Evolutionary conservation across 2,113 vertebrate species (phyloP).

Genomic region (Rousettus leschenaultii): DNA sequence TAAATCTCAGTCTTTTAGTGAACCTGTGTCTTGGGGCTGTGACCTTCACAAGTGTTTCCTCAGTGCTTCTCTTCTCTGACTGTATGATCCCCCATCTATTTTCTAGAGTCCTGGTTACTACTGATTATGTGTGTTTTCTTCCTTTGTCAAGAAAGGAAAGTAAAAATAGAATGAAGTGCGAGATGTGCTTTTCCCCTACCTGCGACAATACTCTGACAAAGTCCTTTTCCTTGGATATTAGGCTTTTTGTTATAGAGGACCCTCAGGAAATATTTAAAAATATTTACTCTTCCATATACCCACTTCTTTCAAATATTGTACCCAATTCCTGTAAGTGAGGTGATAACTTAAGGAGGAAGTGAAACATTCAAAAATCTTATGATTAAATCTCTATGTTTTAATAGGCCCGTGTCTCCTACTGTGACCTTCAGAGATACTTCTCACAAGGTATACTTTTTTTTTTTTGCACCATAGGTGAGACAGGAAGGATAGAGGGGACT

Average conservation of each 20-base stretch:
- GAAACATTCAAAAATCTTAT: background rate
- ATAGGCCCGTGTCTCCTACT: background rate
- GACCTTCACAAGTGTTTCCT: background rate
- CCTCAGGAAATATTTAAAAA: background rate
- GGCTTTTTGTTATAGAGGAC: background rate
- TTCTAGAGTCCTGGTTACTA: background rate
- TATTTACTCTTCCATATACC: background rate
- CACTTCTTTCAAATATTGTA: background rate
- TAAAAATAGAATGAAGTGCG: background rate
- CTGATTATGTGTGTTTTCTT: background rate
- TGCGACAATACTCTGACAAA: background rate
- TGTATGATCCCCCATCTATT: background rate
- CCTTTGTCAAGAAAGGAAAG: background rate
- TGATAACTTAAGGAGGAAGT: background rate
- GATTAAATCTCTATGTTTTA: conserved; percentile 8
- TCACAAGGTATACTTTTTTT: background rate
- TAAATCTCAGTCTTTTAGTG: background rate
- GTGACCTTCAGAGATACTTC: background rate
- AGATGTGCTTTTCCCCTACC: background rate
- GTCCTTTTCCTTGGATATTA: background rate
- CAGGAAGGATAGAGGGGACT: background rate
- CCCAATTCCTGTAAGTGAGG: background rate
- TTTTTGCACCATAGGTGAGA: background rate
- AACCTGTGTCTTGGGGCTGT: background rate
- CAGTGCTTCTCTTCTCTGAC: background rate